A percentile compares a stretch with the other conserved stretches of the same genome.
These are phyloP conservation scores for Kryptopterus vitreolus DNA, from an alignment of 2,797 vertebrate species.

Conservation along the genomic window DNA sequence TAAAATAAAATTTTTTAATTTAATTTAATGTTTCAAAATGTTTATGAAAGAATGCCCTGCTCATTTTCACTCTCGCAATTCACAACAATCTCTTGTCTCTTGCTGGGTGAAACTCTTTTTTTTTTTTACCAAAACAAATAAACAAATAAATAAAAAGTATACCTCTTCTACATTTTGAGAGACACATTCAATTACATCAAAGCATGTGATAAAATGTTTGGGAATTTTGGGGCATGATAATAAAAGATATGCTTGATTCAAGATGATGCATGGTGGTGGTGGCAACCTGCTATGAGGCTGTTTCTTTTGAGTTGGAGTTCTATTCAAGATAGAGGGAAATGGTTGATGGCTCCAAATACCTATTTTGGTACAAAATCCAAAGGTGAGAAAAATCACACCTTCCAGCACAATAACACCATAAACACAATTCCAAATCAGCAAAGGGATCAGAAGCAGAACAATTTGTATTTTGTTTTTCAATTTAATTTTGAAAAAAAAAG, in stretches of 20 bases:
- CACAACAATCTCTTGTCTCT: neutral
- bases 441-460: neutral
- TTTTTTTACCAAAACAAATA: no score
- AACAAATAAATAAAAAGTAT: neutral
- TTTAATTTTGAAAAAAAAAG: neutral
- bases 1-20: no score
- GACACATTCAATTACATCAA: neutral
- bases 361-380: neutral
- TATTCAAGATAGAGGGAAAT: neutral
- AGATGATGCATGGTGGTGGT: neutral
- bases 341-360: neutral
- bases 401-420: neutral
- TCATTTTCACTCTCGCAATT: neutral
- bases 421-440: neutral
- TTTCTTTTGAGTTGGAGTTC: neutral
- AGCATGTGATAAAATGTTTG: neutral
- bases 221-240: neutral
- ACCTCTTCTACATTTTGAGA: neutral
- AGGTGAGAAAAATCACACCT: slow-evolving; percentile 1
- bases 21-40: no score
- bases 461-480: neutral
- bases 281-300: neutral
- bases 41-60: no score
- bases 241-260: neutral
- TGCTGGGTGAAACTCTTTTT: neutral